A percentile compares a stretch with the other conserved stretches of the same genome.
phyloP scores from a whole-genome alignment of 1,140 invertebrate genomes.

The Chironomus striatipennis region DNA sequence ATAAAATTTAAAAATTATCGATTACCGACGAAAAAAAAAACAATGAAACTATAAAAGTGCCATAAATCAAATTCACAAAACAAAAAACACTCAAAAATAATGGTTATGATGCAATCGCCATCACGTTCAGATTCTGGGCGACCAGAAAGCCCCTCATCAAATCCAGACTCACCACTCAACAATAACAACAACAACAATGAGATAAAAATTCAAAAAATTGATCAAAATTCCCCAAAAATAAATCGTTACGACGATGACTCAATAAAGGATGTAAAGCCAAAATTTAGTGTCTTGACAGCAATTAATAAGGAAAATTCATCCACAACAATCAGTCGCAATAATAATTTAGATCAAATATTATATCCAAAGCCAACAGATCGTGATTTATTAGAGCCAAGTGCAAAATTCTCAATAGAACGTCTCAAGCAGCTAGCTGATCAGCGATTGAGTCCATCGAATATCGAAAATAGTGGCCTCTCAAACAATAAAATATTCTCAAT shows the following conservation, averaged over 20 bases:
- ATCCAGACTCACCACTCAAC: conserved; percentile 34
- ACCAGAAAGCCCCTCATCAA: conserved; percentile 33
- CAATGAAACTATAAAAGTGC: neutral
- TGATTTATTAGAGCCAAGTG: conserved; percentile 28
- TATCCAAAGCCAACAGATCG: conserved; percentile 18
- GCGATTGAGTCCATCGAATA: conserved; percentile 32
- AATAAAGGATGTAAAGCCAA: conserved; percentile 25
- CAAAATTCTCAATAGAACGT: conserved; percentile 37
- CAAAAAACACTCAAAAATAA: conserved; percentile 26
- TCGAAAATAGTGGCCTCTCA: conserved; percentile 21
- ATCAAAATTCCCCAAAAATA: conserved; percentile 29
- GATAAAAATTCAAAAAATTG: conserved; percentile 34
- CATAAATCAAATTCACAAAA: neutral
- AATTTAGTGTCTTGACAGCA: conserved; percentile 34
- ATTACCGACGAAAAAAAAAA: no score
- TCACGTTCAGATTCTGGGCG: conserved; percentile 24
- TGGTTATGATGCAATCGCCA: conserved; percentile 40
- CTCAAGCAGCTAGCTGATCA: conserved; percentile 38
- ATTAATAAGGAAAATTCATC: conserved; percentile 27
- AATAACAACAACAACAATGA: conserved; percentile 9
- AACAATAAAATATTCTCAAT: neutral
- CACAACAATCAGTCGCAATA: conserved; percentile 25
- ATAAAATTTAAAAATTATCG: no score
- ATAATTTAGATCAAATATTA: conserved; percentile 23
- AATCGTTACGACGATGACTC: conserved; percentile 21